Conservation (phyloP, 2,797 vertebrate species). For the Paguma larvata region DNA sequence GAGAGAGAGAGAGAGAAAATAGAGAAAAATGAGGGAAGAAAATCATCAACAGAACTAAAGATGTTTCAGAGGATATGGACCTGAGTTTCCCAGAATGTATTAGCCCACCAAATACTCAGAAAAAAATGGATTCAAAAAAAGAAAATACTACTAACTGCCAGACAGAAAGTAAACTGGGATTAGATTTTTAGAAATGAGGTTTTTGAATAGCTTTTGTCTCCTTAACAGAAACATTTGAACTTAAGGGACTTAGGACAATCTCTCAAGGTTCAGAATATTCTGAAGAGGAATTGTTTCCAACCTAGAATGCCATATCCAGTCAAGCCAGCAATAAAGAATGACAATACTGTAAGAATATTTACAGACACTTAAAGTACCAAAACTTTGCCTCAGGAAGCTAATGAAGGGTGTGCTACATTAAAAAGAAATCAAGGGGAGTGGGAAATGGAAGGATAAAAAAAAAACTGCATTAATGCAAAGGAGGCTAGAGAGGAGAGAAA, state of each 20-base stretch:
- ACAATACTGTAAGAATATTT: conserved; percentile 22
- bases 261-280: not conserved
- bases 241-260: not conserved
- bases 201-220: not conserved
- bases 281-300: conserved; percentile 12
- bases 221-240: not conserved
- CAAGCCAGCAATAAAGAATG: conserved; percentile 9
- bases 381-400: not conserved
- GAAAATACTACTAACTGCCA: not conserved
- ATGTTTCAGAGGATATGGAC: not conserved
- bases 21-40: not conserved
- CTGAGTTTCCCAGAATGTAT: not conserved
- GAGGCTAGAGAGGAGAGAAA: not conserved
- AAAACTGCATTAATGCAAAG: not conserved
- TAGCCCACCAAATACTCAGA: not conserved
- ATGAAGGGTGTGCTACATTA: not conserved
- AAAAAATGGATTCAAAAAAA: not conserved
- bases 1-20: not conserved
- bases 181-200: not conserved
- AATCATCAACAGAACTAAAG: conserved; percentile 1
- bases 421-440: not conserved
- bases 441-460: not conserved
- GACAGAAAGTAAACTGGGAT: not conserved
- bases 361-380: conserved; percentile 12
- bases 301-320: not conserved